Percentiles rank a stretch among this genome's conserved stretches.
phyloP scores from a whole-genome alignment of 2,888 invertebrate genomes.

The Anarsia innoxiella region DNA sequence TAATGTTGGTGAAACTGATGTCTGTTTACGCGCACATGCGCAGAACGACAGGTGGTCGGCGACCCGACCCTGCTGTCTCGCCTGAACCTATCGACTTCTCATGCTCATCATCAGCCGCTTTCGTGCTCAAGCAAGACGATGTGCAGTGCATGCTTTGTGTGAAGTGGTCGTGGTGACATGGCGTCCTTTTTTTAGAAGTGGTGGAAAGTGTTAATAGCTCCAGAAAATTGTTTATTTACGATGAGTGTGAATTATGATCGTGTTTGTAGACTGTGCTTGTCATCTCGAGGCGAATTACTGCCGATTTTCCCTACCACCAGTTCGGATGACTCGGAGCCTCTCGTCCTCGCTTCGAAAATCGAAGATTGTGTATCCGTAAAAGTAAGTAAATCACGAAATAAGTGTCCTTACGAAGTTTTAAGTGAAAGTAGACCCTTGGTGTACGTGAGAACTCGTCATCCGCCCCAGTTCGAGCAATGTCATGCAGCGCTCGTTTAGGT shows the following conservation, averaged over 20 bases:
- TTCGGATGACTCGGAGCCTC: slow-evolving; percentile 69
- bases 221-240: slow-evolving; percentile 65
- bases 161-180: slow-evolving; percentile 73
- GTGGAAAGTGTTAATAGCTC: slow-evolving; percentile 47
- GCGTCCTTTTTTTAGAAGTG: slow-evolving; percentile 63
- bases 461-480: slow-evolving; percentile 68
- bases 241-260: slow-evolving; percentile 73
- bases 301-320: slow-evolving; percentile 77
- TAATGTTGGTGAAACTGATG: slow-evolving; percentile 56
- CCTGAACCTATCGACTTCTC: slow-evolving; percentile 74
- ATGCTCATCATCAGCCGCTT: slow-evolving; percentile 75
- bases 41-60: slow-evolving; percentile 76
- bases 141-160: slow-evolving; percentile 70
- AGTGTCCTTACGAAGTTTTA: slow-evolving; percentile 48
- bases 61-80: slow-evolving; percentile 69
- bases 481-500: slow-evolving; percentile 68
- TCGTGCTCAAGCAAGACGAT: slow-evolving; percentile 71
- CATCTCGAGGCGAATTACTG: slow-evolving; percentile 75
- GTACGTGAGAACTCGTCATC: slow-evolving; percentile 72
- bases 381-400: slow-evolving; percentile 71
- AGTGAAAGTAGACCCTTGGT: slow-evolving; percentile 72
- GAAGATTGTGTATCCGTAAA: slow-evolving; percentile 78
- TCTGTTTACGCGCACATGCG: slow-evolving; percentile 74
- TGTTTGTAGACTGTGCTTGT: slow-evolving; percentile 79
- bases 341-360: slow-evolving; percentile 78